Conservation (phyloP, 1,140 invertebrate species). For the Dreissena polymorpha region DNA sequence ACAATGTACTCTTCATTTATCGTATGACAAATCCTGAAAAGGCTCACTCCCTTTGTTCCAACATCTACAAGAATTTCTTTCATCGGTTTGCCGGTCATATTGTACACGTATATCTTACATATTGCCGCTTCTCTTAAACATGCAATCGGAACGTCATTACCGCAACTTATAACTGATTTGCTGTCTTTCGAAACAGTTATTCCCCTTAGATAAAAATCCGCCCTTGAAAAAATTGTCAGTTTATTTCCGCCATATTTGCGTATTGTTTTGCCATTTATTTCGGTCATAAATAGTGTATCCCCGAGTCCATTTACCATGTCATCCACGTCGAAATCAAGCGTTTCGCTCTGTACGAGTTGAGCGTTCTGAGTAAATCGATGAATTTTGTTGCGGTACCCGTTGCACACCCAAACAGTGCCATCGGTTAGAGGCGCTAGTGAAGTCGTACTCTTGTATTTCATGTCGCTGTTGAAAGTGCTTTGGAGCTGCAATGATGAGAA, state of each 20-base stretch:
- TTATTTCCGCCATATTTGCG: slow-evolving; percentile 29
- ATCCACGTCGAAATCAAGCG: slow-evolving; percentile 45
- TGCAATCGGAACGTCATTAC: slow-evolving; percentile 42
- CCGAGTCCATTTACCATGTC: slow-evolving; percentile 41
- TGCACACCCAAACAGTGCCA: slow-evolving; percentile 48
- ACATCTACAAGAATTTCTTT: slow-evolving; percentile 35
- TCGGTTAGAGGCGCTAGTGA: slow-evolving; percentile 41
- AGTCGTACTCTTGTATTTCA: slow-evolving; percentile 39
- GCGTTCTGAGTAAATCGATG: slow-evolving; percentile 16
- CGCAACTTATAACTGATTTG: slow-evolving; percentile 29
- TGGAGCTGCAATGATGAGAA: slow-evolving; percentile 9
- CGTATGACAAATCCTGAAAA: slow-evolving; percentile 49
- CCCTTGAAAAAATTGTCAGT: slow-evolving; percentile 45
- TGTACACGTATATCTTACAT: slow-evolving; percentile 31
- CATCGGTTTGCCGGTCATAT: slow-evolving; percentile 37
- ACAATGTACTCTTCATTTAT: slow-evolving; percentile 46
- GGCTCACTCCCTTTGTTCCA: slow-evolving; percentile 25
- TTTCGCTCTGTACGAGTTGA: slow-evolving; percentile 35
- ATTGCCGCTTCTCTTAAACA: slow-evolving; percentile 39
- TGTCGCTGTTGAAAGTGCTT: slow-evolving; percentile 39
- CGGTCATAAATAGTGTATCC: slow-evolving; percentile 30
- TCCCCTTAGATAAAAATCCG: slow-evolving; percentile 44
- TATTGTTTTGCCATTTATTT: slow-evolving; percentile 45
- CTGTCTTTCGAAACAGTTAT: slow-evolving; percentile 26
- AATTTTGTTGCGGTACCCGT: slow-evolving; percentile 39